Conservation (phyloP, 2,113 vertebrate species). For the Sorex fumeus region DNA sequence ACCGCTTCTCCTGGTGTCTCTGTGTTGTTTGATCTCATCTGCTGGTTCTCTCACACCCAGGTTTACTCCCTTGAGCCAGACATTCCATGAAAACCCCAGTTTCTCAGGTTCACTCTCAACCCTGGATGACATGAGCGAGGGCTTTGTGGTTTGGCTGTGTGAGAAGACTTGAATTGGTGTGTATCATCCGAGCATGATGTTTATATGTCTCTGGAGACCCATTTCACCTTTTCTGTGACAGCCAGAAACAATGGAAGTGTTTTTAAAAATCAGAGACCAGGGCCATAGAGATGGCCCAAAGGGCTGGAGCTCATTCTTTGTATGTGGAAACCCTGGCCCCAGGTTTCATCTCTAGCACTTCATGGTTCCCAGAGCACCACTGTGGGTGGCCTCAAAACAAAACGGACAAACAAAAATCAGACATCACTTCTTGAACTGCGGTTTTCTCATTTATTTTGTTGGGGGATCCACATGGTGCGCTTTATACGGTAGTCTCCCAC, state of each 20-base stretch:
- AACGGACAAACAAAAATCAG: not conserved
- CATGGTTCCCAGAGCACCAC: too few relatives aligned
- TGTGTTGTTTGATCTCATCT: not conserved
- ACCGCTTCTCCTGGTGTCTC: not conserved
- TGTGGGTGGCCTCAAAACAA: too few relatives aligned
- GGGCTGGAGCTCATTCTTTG: too few relatives aligned
- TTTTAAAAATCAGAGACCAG: constrained; percentile 9
- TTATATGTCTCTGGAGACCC: constrained; percentile 21
- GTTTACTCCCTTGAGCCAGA: not conserved
- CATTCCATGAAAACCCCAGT: constrained; percentile 8
- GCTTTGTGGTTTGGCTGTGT: constrained; percentile 42
- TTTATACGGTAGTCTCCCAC: constrained; percentile 60
- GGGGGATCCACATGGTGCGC: constrained; percentile 21
- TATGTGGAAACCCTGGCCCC: too few relatives aligned
- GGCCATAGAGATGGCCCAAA: not conserved
- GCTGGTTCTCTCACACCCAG: too few relatives aligned
- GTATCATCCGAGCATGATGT: constrained; percentile 4
- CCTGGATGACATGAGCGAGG: not conserved
- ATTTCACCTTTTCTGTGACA: constrained; percentile 13
- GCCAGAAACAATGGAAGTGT: not conserved
- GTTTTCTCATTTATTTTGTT: constrained; percentile 64
- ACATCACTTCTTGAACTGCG: constrained; percentile 56
- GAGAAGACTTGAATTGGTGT: not conserved
- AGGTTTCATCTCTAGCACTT: too few relatives aligned
- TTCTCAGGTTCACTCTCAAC: constrained; percentile 26